Evolutionary conservation across 1,140 invertebrate species (phyloP).

Genomic region (Lucilia cuprina): DNA sequence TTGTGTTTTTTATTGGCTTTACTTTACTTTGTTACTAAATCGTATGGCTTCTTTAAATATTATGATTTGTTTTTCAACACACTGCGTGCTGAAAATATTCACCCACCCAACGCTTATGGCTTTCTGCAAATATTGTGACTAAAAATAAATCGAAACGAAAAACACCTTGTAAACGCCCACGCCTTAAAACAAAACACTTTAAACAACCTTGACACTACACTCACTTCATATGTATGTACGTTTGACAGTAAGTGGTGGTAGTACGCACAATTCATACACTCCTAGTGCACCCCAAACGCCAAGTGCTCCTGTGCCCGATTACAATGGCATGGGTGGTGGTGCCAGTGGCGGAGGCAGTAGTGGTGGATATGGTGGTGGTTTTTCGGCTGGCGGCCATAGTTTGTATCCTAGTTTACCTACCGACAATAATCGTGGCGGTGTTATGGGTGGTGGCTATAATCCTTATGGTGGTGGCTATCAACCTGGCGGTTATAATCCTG

Average conservation of each 20-base stretch:
- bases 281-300: slow-evolving; percentile 46
- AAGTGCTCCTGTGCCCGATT: background rate
- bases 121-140: background rate
- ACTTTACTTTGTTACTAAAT: background rate
- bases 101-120: background rate
- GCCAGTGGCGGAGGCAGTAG: slow-evolving; percentile 42
- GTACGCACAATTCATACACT: slow-evolving; percentile 54
- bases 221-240: no score
- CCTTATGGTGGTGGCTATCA: slow-evolving; percentile 45
- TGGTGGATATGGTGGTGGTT: slow-evolving; percentile 57
- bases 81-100: slow-evolving; percentile 6
- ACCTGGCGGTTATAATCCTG: slow-evolving; percentile 42
- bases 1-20: background rate
- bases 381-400: slow-evolving; percentile 58
- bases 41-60: background rate
- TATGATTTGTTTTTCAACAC: background rate
- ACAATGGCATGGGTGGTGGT: slow-evolving; percentile 32
- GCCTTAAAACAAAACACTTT: background rate
- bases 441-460: slow-evolving; percentile 43
- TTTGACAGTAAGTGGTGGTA: slow-evolving; percentile 48
- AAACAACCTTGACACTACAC: background rate
- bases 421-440: slow-evolving; percentile 35
- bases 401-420: slow-evolving; percentile 57
- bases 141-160: background rate
- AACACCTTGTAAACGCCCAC: background rate